Conservation (phyloP, 2,888 invertebrate species). For the Dynastes maya region DNA sequence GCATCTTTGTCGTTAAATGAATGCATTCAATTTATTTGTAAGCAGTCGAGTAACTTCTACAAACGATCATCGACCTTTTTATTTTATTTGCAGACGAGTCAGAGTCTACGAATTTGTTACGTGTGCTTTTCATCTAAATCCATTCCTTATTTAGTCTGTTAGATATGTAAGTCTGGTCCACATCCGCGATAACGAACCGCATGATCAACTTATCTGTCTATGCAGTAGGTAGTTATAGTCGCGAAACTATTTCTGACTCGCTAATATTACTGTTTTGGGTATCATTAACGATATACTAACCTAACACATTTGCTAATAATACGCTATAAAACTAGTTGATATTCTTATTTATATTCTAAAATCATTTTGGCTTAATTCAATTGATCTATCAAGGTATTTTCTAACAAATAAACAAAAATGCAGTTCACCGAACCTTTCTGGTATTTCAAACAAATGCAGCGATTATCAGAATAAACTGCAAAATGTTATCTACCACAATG, state of each 20-base stretch:
- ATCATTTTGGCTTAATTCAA: not conserved
- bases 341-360: not conserved
- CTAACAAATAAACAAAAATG: not conserved
- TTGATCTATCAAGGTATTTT: not conserved
- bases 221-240: not conserved
- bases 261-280: not conserved
- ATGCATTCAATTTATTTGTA: constrained; percentile 25
- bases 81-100: constrained; percentile 22
- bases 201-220: constrained; percentile 5
- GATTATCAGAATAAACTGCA: not conserved
- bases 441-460: not conserved
- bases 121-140: constrained; percentile 27
- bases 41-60: not conserved
- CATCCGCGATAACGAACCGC: constrained; percentile 34
- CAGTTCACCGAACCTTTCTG: not conserved
- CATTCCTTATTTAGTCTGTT: constrained; percentile 37
- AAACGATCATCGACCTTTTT: constrained; percentile 29
- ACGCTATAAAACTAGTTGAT: not conserved
- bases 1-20: constrained; percentile 23
- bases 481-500: not conserved
- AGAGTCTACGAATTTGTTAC: constrained; percentile 26
- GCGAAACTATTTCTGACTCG: not conserved
- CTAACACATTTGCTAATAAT: not conserved
- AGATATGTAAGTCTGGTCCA: constrained; percentile 41
- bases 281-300: not conserved